phyloP scores from a whole-genome alignment of 1,140 invertebrate species.

The Eciton burchellii region DNA sequence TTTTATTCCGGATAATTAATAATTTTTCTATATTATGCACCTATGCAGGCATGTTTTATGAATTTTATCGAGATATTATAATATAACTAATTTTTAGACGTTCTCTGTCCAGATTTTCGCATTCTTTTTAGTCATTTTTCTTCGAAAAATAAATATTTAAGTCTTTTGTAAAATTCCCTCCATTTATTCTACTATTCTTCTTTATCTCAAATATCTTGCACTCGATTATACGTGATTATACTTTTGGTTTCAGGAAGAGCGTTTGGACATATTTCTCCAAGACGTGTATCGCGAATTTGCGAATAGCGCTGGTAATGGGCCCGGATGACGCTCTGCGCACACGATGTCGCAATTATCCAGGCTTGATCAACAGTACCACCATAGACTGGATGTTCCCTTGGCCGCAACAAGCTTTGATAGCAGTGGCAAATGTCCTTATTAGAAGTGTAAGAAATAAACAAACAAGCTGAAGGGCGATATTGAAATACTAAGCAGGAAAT shows the following conservation, averaged over 20 bases:
- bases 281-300: conserved; percentile 92
- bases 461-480: not conserved
- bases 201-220: too few relatives aligned
- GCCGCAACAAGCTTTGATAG: conserved; percentile 94
- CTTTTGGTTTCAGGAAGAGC: conserved; percentile 87
- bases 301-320: conserved; percentile 96
- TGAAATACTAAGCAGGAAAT: not conserved
- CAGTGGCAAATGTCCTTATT: conserved; percentile 93
- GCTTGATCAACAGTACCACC: conserved; percentile 95
- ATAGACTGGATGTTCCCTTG: conserved; percentile 98
- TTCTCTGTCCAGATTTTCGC: not conserved
- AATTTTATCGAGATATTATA: too few relatives aligned
- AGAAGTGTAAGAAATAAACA: conserved; percentile 86
- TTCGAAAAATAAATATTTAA: too few relatives aligned
- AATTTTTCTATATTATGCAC: not conserved
- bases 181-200: too few relatives aligned
- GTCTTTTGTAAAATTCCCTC: too few relatives aligned
- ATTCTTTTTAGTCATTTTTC: not conserved
- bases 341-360: conserved; percentile 95
- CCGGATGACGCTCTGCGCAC: conserved; percentile 93
- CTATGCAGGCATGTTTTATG: too few relatives aligned
- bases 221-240: not conserved
- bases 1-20: not conserved
- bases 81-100: too few relatives aligned
- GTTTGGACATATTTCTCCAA: conserved; percentile 95